Percentiles rank a stretch among this genome's conserved stretches.
Evolutionary conservation across 2,797 vertebrate genomes (phyloP).

Genomic region (Gymnoscopelus microlampas): DNA sequence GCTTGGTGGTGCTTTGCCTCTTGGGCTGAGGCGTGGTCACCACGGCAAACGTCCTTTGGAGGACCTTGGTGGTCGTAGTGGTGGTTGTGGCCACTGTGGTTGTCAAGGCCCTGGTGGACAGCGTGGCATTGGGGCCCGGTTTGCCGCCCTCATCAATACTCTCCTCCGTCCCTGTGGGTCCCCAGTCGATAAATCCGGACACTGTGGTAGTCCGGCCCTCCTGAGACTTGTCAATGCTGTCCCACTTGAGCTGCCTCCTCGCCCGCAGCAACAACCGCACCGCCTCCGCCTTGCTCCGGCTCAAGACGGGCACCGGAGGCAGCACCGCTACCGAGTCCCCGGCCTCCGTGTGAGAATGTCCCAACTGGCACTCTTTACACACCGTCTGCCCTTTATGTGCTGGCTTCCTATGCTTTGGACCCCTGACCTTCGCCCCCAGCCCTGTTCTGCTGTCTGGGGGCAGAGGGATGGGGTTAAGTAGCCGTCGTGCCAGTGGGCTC

Average conservation of each 20-base stretch:
- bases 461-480: slow-evolving; percentile 67
- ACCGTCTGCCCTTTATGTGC: slow-evolving; percentile 61
- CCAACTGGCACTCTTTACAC: slow-evolving; percentile 74
- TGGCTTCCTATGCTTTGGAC: slow-evolving; percentile 67
- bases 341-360: slow-evolving; percentile 62
- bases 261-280: slow-evolving; percentile 73
- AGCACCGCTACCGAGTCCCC: slow-evolving; percentile 54
- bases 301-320: slow-evolving; percentile 57
- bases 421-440: slow-evolving; percentile 59
- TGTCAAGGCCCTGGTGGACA: slow-evolving; percentile 73
- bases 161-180: slow-evolving; percentile 82
- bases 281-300: slow-evolving; percentile 59
- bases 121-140: slow-evolving; percentile 68
- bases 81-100: slow-evolving; percentile 75
- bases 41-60: slow-evolving; percentile 79
- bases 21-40: slow-evolving; percentile 79
- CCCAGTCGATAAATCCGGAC: slow-evolving; percentile 87
- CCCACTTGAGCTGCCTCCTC: slow-evolving; percentile 82
- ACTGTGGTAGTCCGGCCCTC: slow-evolving; percentile 84
- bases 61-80: slow-evolving; percentile 76
- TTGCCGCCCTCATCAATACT: slow-evolving; percentile 72
- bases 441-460: slow-evolving; percentile 63
- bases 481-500: slow-evolving; percentile 71
- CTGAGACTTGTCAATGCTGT: slow-evolving; percentile 76
- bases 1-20: slow-evolving; percentile 79